These are phyloP conservation scores for Zoanthus sociatus DNA, from an alignment of 92 coral and sea anemone species.

Conservation along the genomic window DNA sequence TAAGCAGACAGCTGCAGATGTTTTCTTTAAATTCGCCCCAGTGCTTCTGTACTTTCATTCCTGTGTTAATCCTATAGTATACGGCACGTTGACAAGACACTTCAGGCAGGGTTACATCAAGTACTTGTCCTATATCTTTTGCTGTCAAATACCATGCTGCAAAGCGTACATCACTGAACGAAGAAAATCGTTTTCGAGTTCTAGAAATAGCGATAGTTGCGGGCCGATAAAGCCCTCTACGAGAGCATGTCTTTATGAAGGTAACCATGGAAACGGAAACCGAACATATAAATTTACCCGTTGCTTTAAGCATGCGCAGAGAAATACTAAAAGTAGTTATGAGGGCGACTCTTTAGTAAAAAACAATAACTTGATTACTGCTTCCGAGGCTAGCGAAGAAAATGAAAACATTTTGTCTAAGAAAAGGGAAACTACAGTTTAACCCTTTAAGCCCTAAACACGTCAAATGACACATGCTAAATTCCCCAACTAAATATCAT, in stretches of 20 bases:
- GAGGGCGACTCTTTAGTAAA: not conserved
- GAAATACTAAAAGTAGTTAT: not conserved
- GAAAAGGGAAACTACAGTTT: conserved; percentile 33
- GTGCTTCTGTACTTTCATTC: conserved; percentile 88
- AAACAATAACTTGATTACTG: not conserved
- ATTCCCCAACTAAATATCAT: too few species aligned
- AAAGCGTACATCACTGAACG: not conserved
- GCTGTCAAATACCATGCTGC: conserved; percentile 56
- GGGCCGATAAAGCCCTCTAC: not conserved
- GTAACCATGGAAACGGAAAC: conserved; percentile 11
- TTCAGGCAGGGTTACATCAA: conserved; percentile 86
- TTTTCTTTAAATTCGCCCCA: conserved; percentile 73
- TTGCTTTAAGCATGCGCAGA: conserved; percentile 33
- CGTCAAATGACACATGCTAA: too few species aligned
- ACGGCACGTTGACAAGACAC: conserved; percentile 88
- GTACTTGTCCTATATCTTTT: conserved; percentile 70
- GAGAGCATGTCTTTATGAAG: not conserved
- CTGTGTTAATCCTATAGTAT: conserved; percentile 91
- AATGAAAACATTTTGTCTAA: not conserved
- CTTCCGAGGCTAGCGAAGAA: conserved; percentile 3
- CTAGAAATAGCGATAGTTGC: not conserved
- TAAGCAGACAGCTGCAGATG: conserved; percentile 62
- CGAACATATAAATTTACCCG: not conserved
- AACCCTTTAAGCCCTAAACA: too few species aligned
- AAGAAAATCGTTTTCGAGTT: not conserved